phyloP scores from a whole-genome alignment of 2,888 invertebrate species.

The Nemurella pictetii region DNA sequence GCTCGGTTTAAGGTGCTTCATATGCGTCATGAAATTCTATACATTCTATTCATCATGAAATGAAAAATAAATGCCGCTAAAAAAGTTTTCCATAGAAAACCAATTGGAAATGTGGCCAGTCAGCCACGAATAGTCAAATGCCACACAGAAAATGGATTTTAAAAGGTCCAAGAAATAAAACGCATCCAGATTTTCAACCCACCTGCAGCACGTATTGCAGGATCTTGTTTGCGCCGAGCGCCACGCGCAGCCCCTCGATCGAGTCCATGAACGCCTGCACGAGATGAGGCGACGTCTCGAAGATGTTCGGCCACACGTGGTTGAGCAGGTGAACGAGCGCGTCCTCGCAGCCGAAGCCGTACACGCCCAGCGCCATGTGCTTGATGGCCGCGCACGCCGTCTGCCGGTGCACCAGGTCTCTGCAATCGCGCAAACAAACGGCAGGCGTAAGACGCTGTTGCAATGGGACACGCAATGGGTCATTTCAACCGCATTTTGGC shows the following conservation, averaged over 20 bases:
- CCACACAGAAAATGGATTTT: no score
- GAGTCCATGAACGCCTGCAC: constrained; percentile 99
- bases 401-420: constrained; percentile 97
- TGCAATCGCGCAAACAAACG: constrained; percentile 49
- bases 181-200: no score
- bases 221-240: constrained; percentile 94
- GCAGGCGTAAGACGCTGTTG: not conserved
- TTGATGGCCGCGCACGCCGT: constrained; percentile 99
- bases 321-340: constrained; percentile 95
- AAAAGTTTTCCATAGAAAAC: no score
- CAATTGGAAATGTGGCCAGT: no score
- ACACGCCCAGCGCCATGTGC: constrained; percentile 98
- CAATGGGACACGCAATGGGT: no score
- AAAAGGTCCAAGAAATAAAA: no score
- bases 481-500: no score
- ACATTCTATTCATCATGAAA: no score
- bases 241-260: constrained; percentile 95
- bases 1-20: no score
- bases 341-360: constrained; percentile 98
- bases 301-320: constrained; percentile 99
- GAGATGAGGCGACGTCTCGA: constrained; percentile 98
- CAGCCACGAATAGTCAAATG: no score
- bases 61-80: no score
- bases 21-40: no score
- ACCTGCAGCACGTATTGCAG: constrained; percentile 95